Evolutionary conservation across 2,888 invertebrate species (phyloP), one percentile per base, ranked within the genome.

Genomic region (Gymnoscelis rufifasciata): DNA sequence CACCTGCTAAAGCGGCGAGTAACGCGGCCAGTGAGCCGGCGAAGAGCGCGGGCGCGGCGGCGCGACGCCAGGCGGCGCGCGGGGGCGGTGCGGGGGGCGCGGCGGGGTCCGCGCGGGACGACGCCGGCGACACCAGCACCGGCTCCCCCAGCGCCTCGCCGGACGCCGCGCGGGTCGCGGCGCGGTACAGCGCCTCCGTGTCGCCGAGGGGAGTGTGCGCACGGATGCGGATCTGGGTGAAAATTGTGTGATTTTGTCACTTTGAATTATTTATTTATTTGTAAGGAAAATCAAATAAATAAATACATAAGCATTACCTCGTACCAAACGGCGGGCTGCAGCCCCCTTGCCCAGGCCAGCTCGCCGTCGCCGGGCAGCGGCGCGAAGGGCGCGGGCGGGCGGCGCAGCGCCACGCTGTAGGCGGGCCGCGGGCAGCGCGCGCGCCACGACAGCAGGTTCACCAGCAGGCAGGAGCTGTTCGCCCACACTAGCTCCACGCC

Each of bases 361-460:
- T 78, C 79, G 0, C 70, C 74, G 43, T 68, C 65, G 1, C 65
- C 51, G 29, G 14, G 46, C 36, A 81, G 54, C n/a, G 62, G 61
- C n/a, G 49, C 52, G 92, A 90, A 90, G 28, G 71, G 37, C 35
- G 28, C 62, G 44, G 63, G 64, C 56, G 42, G 51, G 40, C 71
- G 65, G 19, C 86, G 81, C 62, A 87, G 71, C 60, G 91, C 90
- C 29, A 93, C 88, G 29, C 90, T 89, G 78, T 92, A 93, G 55
- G 91, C 89, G 11, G 82, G 80, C 60, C 93, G 91, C 1, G 92
- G 90, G 78, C 95, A 95, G 47, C 92, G 92, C 3, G 92, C 92
- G 55, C 91, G 91, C 94, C 95, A 95, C 44, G 92, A 89, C 54
- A 91, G 87, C 52, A 95, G 83, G 74, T 92, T 92, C 31, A 95